Base-by-base conservation (phyloP, 2,888 invertebrate genomes). In the Drosophila quasianomalipes region DNA sequence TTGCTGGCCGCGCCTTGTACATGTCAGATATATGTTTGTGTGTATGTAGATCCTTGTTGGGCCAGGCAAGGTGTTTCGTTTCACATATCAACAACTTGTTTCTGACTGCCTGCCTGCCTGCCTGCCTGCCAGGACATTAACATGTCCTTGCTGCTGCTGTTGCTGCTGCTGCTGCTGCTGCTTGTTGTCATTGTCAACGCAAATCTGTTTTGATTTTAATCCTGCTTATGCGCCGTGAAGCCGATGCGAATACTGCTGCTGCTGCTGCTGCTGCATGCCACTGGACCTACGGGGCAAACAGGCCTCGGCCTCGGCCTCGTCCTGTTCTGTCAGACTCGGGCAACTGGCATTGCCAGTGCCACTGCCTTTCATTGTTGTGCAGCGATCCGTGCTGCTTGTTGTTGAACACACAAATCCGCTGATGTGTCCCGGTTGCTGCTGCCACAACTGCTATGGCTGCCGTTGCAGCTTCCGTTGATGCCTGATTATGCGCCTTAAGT, bases 401-500 rank as follows among this genome's bases (percentile, higher is more conserved):
- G 72, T 67, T 59, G 61, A 69, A 81, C 57, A 65, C 71, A 52
- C 57, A 57, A 84, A 79, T 81, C 81, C 81, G 83, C 74, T 83
- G 85, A 74, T 73, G 78, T 57, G 39, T 66, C 53, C 67, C 57
- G 65, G 64, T 14, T 35, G 19, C 30, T 60, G 51, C 62, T 54
- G 53, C 47, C 51, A 47, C 57, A 54, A 57, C 39, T 53, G 37
- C n/a, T 33, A 47, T 14, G 47, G 67, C 52, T 61, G 67, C 44
- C 44, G 57, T 28, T 63, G 60, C 71, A 61, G 58, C 75, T 62
- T 62, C 65, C 62, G 70, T 26, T 61, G 73, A 51, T 68, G 75
- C 70, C 70, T 80, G 88, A 91, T 91, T 91, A 92, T 89, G 85
- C 79, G 88, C 79, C 90, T 92, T 91, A 91, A 91, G 92, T 86